Conservation (phyloP, 2,888 invertebrate genomes). For the Oegoconia quadripuncta region DNA sequence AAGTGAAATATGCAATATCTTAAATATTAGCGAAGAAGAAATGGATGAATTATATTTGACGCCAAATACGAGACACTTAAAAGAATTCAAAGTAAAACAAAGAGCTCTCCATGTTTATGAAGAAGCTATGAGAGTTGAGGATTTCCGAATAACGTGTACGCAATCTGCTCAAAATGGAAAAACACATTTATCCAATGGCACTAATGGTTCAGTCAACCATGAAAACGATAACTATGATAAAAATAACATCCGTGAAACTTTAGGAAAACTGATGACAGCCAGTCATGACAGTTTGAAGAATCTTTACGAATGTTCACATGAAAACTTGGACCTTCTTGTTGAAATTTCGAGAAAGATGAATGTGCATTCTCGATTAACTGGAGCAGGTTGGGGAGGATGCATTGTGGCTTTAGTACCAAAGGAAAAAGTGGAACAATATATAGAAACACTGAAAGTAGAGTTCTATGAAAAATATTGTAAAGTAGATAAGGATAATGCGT, state of each 20-base stretch:
- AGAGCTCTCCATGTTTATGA: constrained; percentile 94
- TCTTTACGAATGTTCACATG: constrained; percentile 96
- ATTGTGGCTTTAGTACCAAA: constrained; percentile 90
- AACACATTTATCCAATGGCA: constrained; percentile 23
- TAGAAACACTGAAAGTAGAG: constrained; percentile 82
- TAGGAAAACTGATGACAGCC: constrained; percentile 91
- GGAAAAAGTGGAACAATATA: constrained; percentile 82
- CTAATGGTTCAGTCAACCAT: constrained; percentile 29
- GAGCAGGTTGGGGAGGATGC: constrained; percentile 99
- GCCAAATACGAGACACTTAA: constrained; percentile 81
- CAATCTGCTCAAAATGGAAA: constrained; percentile 43
- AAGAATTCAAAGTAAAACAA: constrained; percentile 88
- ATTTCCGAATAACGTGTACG: constrained; percentile 84
- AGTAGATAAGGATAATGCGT: constrained; percentile 70
- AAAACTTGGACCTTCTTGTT: constrained; percentile 90
- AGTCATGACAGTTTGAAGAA: constrained; percentile 93
- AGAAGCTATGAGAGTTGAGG: constrained; percentile 92
- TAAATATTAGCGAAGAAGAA: constrained; percentile 79
- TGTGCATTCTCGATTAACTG: constrained; percentile 95
- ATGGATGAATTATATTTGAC: constrained; percentile 73
- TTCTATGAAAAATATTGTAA: constrained; percentile 82
- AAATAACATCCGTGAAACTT: constrained; percentile 54
- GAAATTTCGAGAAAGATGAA: constrained; percentile 83
- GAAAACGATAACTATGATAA: constrained; percentile 23
- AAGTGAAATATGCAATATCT: constrained; percentile 81